phyloP scores from a whole-genome alignment of 2,113 vertebrate genomes.

The Suncus etruscus region DNA sequence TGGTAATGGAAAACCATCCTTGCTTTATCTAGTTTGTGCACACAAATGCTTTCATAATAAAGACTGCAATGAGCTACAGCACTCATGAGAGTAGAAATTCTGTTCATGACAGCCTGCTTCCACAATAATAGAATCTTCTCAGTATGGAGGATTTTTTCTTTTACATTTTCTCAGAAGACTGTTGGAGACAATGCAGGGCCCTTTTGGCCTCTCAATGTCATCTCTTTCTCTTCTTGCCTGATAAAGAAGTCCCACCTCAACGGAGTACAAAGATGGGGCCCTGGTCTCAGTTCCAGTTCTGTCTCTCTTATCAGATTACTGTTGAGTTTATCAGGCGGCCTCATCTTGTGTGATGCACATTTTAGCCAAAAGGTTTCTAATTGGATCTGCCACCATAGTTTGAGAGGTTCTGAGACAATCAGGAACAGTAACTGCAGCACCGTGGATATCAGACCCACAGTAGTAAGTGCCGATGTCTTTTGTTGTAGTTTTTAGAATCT shows the following conservation, averaged over 20 bases:
- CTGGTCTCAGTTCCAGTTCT: constrained; percentile 4
- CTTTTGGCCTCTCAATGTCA: background rate
- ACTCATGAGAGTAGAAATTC: constrained; percentile 46
- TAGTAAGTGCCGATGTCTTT: constrained; percentile 64
- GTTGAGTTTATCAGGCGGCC: constrained; percentile 14
- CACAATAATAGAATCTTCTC: background rate
- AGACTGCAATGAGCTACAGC: constrained; percentile 44
- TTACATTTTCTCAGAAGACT: constrained; percentile 19
- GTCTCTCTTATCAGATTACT: constrained; percentile 55
- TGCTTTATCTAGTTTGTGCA: constrained; percentile 70
- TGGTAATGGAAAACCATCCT: constrained; percentile 72
- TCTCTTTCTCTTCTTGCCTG: background rate
- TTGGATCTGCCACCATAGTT: background rate
- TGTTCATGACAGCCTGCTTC: constrained; percentile 29
- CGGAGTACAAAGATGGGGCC: constrained; percentile 30
- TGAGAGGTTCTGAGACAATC: constrained; percentile 13
- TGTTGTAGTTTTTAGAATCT: constrained; percentile 56
- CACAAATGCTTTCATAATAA: constrained; percentile 41
- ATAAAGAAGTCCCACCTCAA: background rate
- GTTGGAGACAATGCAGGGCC: background rate
- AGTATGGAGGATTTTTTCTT: background rate
- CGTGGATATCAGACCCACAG: constrained; percentile 58
- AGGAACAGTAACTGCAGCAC: background rate
- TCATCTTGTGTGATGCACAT: background rate
- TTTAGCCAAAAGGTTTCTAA: constrained; percentile 4